Evolutionary conservation across 2,888 invertebrate species (phyloP).

Genomic region (Rugalucina vietnamica): DNA sequence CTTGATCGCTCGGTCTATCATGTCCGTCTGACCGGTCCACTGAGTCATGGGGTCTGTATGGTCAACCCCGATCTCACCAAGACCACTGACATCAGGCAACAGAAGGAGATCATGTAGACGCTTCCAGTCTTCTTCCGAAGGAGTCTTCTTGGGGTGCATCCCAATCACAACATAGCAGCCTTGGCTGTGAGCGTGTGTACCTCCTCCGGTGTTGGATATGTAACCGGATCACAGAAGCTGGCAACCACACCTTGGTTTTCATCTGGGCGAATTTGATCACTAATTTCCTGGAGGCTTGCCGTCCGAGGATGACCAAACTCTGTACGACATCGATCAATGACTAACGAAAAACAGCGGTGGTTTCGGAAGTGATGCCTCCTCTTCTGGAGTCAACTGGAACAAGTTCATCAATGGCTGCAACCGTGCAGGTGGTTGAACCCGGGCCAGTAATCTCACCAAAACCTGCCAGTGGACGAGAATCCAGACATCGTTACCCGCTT

Average conservation of each 20-base stretch:
- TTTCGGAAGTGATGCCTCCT: not conserved
- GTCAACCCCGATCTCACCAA: not conserved
- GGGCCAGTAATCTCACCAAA: not conserved
- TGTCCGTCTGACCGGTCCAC: not conserved
- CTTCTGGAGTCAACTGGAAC: not conserved
- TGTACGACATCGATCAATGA: not conserved
- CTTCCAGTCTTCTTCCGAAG: not conserved
- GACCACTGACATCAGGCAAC: not conserved
- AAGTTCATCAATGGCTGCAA: not conserved
- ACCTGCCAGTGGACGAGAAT: not conserved
- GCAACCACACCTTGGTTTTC: not conserved
- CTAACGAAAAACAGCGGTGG: not conserved
- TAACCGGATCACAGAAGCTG: not conserved
- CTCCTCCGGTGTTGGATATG: not conserved
- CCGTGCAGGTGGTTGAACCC: not conserved
- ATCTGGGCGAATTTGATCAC: not conserved
- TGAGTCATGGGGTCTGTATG: not conserved
- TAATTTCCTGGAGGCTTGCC: not conserved
- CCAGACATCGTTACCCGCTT: too few relatives aligned
- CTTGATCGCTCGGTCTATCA: not conserved
- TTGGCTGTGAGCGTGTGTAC: not conserved
- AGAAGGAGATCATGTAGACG: not conserved
- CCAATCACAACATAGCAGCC: not conserved
- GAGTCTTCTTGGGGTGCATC: not conserved
- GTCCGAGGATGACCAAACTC: not conserved